phyloP scores from a whole-genome alignment of 64 coral and sea anemone species.

The Stichodactyla helianthus region DNA sequence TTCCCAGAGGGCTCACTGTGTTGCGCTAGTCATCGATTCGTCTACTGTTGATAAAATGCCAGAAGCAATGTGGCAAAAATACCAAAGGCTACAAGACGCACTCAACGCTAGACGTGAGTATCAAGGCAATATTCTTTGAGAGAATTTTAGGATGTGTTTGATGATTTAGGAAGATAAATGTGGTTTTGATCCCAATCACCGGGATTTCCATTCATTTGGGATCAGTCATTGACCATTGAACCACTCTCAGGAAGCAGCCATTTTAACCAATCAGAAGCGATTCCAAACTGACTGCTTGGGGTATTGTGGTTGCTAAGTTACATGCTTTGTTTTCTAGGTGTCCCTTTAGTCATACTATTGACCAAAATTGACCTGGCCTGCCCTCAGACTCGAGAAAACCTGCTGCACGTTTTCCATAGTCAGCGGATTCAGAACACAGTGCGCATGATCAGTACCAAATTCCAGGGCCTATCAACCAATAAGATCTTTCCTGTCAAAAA shows the following conservation, averaged over 20 bases:
- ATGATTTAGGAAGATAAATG: too few relatives aligned
- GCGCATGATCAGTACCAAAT: constrained; percentile 3
- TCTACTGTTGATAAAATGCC: constrained; percentile 11
- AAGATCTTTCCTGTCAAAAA: constrained; percentile 54
- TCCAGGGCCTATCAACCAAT: constrained; percentile 18
- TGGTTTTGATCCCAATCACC: too few relatives aligned
- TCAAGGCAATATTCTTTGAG: neutral
- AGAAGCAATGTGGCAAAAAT: constrained; percentile 20
- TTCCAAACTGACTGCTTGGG: too few relatives aligned
- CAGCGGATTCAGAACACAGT: constrained; percentile 4
- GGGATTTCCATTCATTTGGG: too few relatives aligned
- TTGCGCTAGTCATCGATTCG: constrained; percentile 30
- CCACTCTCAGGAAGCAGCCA: too few relatives aligned
- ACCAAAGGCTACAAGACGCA: constrained; percentile 14
- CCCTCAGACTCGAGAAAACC: neutral
- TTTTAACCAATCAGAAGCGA: too few relatives aligned
- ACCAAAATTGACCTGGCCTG: constrained; percentile 43
- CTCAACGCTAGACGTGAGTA: constrained; percentile 34
- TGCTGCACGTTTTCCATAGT: constrained; percentile 11
- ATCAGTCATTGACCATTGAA: too few relatives aligned
- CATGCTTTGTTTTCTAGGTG: neutral
- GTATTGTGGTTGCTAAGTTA: too few relatives aligned
- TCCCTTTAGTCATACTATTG: constrained; percentile 22
- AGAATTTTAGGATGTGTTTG: too few relatives aligned
- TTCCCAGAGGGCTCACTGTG: constrained; percentile 36